Evolutionary conservation across 1,140 invertebrate genomes (phyloP).

Genomic region (Trichonephila inaurata): DNA sequence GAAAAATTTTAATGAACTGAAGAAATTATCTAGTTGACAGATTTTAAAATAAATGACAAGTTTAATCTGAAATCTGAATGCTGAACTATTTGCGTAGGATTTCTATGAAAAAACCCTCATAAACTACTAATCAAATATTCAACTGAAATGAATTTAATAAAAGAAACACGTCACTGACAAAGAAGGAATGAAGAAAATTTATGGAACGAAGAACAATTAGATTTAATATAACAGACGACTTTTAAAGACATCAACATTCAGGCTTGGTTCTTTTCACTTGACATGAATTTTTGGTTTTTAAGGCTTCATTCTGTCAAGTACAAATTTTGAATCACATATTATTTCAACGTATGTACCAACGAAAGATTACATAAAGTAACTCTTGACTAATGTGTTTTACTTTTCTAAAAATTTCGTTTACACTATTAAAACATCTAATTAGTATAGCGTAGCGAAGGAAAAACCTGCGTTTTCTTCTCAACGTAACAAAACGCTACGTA

Average conservation of each 20-base stretch:
- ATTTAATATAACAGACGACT: background rate
- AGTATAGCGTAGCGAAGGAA: background rate
- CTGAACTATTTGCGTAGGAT: too few relatives aligned
- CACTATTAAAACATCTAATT: constrained; percentile 43
- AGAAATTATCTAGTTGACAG: too few relatives aligned
- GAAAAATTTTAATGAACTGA: too few relatives aligned
- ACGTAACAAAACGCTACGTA: background rate
- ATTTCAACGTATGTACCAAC: background rate
- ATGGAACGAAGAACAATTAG: background rate
- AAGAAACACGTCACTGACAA: too few relatives aligned
- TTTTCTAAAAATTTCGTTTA: constrained; percentile 15
- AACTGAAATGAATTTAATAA: too few relatives aligned
- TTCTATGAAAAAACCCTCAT: too few relatives aligned
- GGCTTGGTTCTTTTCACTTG: background rate
- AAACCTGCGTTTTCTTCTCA: constrained; percentile 5
- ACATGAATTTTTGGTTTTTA: too few relatives aligned
- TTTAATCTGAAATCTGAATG: too few relatives aligned
- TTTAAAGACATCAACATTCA: background rate
- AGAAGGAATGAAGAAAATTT: background rate
- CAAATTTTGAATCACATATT: too few relatives aligned
- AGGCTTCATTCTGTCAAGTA: too few relatives aligned
- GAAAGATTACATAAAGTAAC: background rate
- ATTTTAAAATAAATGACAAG: too few relatives aligned
- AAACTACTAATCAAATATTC: too few relatives aligned
- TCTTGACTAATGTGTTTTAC: background rate